Base-by-base conservation (phyloP, 2,113 vertebrate species). In the Porphyrio hochstetteri region DNA sequence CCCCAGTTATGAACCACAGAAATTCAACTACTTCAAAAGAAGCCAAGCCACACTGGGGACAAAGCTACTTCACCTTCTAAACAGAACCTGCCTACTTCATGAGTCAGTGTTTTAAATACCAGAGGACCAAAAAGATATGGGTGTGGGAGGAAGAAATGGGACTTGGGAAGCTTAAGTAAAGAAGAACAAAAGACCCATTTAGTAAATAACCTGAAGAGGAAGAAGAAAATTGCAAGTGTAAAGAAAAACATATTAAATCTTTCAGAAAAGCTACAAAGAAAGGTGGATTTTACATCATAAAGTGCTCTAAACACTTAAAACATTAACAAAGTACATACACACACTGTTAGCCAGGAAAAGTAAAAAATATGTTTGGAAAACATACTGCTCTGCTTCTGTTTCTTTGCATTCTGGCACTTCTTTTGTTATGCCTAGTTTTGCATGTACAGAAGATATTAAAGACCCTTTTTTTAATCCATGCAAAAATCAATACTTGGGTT, bases 101-200 rank as follows among this genome's bases (percentile, higher is more conserved):
- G 94, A 94, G 65, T 95, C 89, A 95, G 27, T 94, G 65, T 68
- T 93, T 95, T 76, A 91, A 95, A 92, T 75, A 92, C 72, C 86
- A 87, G 64, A 95, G 77, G 53, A 79, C 86, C 86, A 72, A 91
- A 71, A 90, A 96, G 94, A 95, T 95, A 93, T 92, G 80, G 86
- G 91, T 82, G 96, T 94, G 81, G 89, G 94, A 97, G 89, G 82
- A 92, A 93, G 52, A 92, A 96, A 74, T 56, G 11, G 63, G 82
- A 68, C 60, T 78, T 70, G 50, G 59, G 71, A 95, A 74, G 71
- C 59, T 77, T 63, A 70, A 92, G 52, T 29, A 86, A 38, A 81
- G 42, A 79, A 86, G 29, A 93, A 95, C 69, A 95, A 93, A 88
- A 91, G 61, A 91, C 65, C 35, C 65, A 76, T 91, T 95, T 85